Conservation (phyloP, 1,140 invertebrate genomes). For the Aethina tumida region DNA sequence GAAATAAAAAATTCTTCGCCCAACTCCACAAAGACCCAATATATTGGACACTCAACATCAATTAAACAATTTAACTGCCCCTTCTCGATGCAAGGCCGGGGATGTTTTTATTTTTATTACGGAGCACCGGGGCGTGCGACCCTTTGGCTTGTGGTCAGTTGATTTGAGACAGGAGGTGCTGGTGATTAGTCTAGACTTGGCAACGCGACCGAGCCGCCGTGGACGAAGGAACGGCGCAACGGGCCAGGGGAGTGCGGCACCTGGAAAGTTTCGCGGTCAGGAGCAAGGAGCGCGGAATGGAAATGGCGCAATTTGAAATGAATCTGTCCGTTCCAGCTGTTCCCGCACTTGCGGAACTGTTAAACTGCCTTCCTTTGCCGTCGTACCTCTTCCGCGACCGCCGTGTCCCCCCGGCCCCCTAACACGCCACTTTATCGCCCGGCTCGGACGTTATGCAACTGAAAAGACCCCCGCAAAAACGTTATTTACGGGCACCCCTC, state of each 20-base stretch:
- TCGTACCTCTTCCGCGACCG: background rate
- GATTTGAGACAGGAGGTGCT: constrained; percentile 14
- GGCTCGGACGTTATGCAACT: background rate
- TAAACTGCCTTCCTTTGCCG: constrained; percentile 22
- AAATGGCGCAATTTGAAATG: constrained; percentile 35
- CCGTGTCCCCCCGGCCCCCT: background rate
- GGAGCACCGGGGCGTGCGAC: no score
- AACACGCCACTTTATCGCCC: background rate
- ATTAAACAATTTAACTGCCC: no score
- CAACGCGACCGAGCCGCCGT: background rate
- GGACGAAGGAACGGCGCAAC: constrained; percentile 1
- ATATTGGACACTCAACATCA: no score
- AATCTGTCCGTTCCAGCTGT: constrained; percentile 37
- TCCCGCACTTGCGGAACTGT: constrained; percentile 35
- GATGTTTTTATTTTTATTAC: no score
- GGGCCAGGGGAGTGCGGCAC: no score
- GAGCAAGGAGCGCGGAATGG: constrained; percentile 32
- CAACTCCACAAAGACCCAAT: no score
- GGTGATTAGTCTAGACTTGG: constrained; percentile 19
- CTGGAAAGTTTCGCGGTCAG: constrained; percentile 32
- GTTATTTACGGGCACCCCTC: background rate
- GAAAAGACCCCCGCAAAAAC: background rate
- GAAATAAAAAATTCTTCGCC: no score
- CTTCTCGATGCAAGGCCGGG: no score
- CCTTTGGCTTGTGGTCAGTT: constrained; percentile 7